phyloP scores from a whole-genome alignment of 2,888 invertebrate genomes.

The Drosophila mettleri region DNA sequence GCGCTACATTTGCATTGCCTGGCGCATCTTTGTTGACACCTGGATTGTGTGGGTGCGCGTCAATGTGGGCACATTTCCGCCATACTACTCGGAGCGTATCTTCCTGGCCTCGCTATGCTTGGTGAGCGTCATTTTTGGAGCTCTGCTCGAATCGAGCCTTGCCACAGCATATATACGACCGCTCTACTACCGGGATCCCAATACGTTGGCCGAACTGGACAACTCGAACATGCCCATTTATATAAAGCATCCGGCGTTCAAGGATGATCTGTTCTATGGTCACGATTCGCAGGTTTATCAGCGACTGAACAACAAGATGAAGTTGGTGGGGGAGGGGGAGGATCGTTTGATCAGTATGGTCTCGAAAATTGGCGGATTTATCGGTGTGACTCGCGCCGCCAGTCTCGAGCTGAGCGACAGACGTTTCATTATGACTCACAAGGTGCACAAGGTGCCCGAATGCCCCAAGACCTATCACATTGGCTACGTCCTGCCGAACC shows the following conservation, averaged over 20 bases:
- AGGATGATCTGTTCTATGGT: constrained; percentile 83
- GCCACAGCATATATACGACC: constrained; percentile 84
- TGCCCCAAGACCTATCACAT: constrained; percentile 84
- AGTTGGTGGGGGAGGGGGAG: constrained; percentile 70
- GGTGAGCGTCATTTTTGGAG: constrained; percentile 84
- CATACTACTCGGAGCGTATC: constrained; percentile 82
- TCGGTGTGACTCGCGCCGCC: constrained; percentile 80
- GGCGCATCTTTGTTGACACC: constrained; percentile 80
- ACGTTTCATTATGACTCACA: constrained; percentile 76
- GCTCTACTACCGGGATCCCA: constrained; percentile 83
- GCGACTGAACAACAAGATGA: constrained; percentile 77
- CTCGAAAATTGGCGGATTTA: constrained; percentile 70
- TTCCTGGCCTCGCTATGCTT: constrained; percentile 83
- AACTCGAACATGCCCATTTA: constrained; percentile 78
- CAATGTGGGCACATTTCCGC: constrained; percentile 81
- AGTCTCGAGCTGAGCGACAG: constrained; percentile 78
- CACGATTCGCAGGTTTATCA: constrained; percentile 80
- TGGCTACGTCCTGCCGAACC: constrained; percentile 79
- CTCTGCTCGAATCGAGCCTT: constrained; percentile 84
- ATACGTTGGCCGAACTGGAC: constrained; percentile 83
- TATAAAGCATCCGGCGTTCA: constrained; percentile 84
- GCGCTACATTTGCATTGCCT: constrained; percentile 38
- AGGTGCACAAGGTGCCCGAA: constrained; percentile 82
- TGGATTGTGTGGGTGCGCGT: constrained; percentile 83
- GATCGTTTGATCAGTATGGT: constrained; percentile 76